Evolutionary conservation across 1,140 invertebrate genomes (phyloP).

Genomic region (Neuroterus valhalla): DNA sequence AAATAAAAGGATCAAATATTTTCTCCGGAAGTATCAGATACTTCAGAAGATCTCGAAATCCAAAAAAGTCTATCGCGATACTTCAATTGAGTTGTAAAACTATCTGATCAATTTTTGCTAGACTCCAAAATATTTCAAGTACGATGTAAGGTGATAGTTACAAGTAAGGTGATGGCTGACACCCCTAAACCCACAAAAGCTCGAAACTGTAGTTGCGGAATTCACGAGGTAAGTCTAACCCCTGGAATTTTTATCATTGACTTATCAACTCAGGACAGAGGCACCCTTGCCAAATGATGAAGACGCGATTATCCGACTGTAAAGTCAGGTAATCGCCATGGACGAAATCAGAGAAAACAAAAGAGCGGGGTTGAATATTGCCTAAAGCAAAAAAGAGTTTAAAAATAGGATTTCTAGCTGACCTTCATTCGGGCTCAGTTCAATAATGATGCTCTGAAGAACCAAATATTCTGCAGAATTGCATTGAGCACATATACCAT

Average conservation of each 20-base stretch:
- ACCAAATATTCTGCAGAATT: neutral
- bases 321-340: neutral
- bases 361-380: neutral
- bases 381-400: conserved; percentile 19
- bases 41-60: no score
- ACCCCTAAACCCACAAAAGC: no score
- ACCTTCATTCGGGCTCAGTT: conserved; percentile 40
- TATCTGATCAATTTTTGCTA: no score
- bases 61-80: no score
- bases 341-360: conserved; percentile 8
- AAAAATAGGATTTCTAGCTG: conserved; percentile 38
- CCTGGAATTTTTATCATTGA: neutral
- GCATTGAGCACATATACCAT: neutral
- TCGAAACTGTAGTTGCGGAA: no score
- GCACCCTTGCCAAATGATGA: conserved; percentile 17
- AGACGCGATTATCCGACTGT: neutral
- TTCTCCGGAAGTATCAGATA: no score
- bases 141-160: no score
- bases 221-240: no score
- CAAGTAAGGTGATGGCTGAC: no score
- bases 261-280: neutral
- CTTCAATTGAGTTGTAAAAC: no score
- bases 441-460: conserved; percentile 9
- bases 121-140: no score
- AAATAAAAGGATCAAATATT: no score